Evolutionary conservation across 2,113 vertebrate species (phyloP).

Genomic region (Nestor notabilis): DNA sequence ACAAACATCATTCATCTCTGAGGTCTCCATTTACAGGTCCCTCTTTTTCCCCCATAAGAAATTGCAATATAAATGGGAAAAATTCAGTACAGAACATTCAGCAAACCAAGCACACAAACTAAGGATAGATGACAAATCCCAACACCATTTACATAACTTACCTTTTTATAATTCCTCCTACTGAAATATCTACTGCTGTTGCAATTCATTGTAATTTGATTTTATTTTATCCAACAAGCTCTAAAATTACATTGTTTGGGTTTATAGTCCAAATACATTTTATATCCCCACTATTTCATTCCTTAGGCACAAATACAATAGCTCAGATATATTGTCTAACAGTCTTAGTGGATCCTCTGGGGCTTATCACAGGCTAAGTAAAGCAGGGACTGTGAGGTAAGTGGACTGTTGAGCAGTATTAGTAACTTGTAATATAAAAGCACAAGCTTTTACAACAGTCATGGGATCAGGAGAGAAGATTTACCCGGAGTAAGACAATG

Average conservation of each 20-base stretch:
- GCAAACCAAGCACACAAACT: not conserved
- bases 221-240: not conserved
- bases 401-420: not conserved
- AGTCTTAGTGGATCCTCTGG: not conserved
- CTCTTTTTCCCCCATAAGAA: not conserved
- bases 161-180: not conserved
- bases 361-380: not conserved
- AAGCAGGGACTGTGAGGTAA: not conserved
- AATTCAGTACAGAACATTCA: not conserved
- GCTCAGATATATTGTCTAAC: not conserved
- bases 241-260: not conserved
- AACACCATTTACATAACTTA: not conserved
- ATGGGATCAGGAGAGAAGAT: not conserved
- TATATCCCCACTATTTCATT: not conserved
- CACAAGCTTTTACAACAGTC: not conserved
- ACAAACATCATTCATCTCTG: not conserved
- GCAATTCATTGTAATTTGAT: not conserved
- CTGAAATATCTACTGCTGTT: not conserved
- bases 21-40: not conserved
- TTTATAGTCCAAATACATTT: not conserved
- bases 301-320: not conserved
- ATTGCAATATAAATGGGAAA: not conserved
- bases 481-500: not conserved
- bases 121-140: not conserved
- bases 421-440: not conserved